These are phyloP conservation scores for Lamellibrachia columna DNA, from an alignment of 2,888 invertebrate genomes.

Conservation along the genomic window DNA sequence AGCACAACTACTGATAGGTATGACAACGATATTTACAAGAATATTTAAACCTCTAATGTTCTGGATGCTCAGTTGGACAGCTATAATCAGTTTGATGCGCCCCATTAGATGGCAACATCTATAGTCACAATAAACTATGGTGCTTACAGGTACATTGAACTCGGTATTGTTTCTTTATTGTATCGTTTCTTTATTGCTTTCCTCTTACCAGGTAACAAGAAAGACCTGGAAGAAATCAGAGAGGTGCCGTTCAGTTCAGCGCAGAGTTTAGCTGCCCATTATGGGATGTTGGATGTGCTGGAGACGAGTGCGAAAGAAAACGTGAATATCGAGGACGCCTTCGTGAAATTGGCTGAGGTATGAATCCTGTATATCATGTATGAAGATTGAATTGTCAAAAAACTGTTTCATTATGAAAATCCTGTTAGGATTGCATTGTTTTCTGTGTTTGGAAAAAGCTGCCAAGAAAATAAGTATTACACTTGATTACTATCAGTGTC, in stretches of 20 bases:
- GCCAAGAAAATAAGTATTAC: too few relatives aligned
- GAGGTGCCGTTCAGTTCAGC: constrained; percentile 40
- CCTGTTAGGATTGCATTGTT: background rate
- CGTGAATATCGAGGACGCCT: constrained; percentile 43
- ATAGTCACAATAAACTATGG: too few relatives aligned
- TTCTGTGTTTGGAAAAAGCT: too few relatives aligned
- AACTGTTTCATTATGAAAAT: background rate
- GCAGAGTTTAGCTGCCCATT: constrained; percentile 39
- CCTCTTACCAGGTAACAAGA: constrained; percentile 42
- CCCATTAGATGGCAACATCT: background rate
- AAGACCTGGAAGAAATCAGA: constrained; percentile 41
- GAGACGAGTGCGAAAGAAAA: constrained; percentile 49
- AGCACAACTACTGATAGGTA: constrained; percentile 87
- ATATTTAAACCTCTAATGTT: too few relatives aligned
- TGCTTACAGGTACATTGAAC: too few relatives aligned
- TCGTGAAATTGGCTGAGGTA: constrained; percentile 43
- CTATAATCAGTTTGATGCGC: too few relatives aligned
- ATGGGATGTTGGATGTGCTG: constrained; percentile 40
- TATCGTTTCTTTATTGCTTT: background rate
- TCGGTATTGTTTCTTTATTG: background rate
- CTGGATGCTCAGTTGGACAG: too few relatives aligned
- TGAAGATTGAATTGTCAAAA: background rate
- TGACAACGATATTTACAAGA: constrained; percentile 35
- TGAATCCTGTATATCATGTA: background rate
- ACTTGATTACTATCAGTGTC: too few relatives aligned